A percentile compares a stretch with the other conserved stretches of the same genome.
Evolutionary conservation across 2,797 vertebrate species (phyloP).

Genomic region (Hylomyscus alleni): DNA sequence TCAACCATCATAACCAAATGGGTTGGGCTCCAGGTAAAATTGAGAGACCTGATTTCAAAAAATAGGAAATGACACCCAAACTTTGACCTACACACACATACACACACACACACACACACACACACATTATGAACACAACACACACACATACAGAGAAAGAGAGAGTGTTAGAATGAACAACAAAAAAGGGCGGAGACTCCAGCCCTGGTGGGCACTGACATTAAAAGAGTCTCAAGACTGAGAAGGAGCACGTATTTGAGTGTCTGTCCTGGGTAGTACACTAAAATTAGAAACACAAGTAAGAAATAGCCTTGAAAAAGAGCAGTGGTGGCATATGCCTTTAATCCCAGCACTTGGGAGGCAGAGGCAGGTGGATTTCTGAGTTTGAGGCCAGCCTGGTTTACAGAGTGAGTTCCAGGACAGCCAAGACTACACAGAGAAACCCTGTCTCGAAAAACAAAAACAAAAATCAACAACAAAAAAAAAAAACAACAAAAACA

Average conservation of each 20-base stretch:
- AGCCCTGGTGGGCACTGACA: not conserved
- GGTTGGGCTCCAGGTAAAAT: not conserved
- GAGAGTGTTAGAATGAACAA: not conserved
- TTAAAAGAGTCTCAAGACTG: not conserved
- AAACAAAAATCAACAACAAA: too few species aligned
- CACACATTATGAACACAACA: not conserved
- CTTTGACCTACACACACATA: not conserved
- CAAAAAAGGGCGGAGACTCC: not conserved
- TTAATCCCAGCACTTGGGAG: too few species aligned
- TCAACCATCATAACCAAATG: not conserved
- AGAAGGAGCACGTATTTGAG: not conserved
- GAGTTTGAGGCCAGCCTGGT: too few species aligned
- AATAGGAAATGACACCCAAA: not conserved
- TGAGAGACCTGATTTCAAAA: not conserved
- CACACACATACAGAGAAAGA: not conserved
- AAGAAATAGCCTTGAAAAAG: not conserved
- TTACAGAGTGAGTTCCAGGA: too few species aligned
- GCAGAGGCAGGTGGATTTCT: too few species aligned
- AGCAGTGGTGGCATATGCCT: too few species aligned
- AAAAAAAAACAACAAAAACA: not conserved
- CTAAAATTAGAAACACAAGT: not conserved
- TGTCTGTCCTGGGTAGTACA: not conserved
- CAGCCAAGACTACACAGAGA: too few species aligned
- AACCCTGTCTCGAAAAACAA: too few species aligned
- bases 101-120: not conserved